A percentile compares a stretch with the other conserved stretches of the same genome.
Conservation (phyloP, 2,113 vertebrate species). For the Hipposideros armiger region DNA sequence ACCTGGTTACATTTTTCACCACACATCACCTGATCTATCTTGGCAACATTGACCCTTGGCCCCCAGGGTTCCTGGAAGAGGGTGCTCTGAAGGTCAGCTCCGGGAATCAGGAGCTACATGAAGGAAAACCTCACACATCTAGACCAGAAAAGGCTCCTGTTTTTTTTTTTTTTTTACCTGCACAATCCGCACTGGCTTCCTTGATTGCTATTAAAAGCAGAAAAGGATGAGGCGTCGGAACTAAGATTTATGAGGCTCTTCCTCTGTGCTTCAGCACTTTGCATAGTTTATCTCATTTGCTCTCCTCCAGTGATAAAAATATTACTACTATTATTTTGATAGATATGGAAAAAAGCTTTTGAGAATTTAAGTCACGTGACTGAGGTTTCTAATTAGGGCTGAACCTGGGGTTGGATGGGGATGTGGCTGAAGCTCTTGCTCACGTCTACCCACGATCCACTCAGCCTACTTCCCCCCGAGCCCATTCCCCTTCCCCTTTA, state of each 20-base stretch:
- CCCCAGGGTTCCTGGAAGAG: conserved; percentile 11
- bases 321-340: not conserved
- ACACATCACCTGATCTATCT: conserved; percentile 26
- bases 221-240: not conserved
- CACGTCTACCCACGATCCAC: not conserved
- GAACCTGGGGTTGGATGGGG: not conserved
- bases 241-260: not conserved
- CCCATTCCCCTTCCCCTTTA: too few species aligned
- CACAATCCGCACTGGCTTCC: not conserved
- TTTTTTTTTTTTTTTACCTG: not conserved
- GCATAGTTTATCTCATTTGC: not conserved
- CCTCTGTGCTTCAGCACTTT: not conserved
- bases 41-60: not conserved
- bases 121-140: not conserved
- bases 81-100: conserved; percentile 41
- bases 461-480: accelerated
- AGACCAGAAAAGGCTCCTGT: not conserved
- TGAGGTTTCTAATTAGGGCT: not conserved
- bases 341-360: not conserved
- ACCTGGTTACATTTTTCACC: conserved; percentile 41
- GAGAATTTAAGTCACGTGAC: not conserved
- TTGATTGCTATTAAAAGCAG: not conserved
- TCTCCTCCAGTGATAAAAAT: not conserved
- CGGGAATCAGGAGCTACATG: not conserved
- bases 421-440: not conserved